These are phyloP conservation scores for Phataginus tricuspis DNA, from an alignment of 2,797 vertebrate genomes.

Conservation along the genomic window DNA sequence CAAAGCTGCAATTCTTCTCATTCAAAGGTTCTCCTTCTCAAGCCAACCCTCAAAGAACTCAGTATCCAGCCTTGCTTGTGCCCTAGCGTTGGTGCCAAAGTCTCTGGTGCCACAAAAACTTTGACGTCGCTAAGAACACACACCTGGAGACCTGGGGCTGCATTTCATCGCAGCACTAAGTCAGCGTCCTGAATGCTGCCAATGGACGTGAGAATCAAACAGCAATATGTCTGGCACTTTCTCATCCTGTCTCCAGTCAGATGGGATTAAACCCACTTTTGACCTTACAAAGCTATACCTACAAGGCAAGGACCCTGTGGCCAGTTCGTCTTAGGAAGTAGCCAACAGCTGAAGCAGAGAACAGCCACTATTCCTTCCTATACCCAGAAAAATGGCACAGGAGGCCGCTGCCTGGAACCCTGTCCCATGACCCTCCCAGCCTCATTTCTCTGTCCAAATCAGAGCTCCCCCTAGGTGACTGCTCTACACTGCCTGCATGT, in stretches of 20 bases:
- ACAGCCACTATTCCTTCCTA: background rate
- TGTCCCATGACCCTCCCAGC: rapidly evolving
- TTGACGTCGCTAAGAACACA: background rate
- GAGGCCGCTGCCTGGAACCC: background rate
- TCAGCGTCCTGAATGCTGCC: background rate
- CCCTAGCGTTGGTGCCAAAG: background rate
- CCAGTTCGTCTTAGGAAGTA: background rate
- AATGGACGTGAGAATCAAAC: background rate
- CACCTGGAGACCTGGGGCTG: background rate
- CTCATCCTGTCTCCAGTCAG: background rate
- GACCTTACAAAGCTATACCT: background rate
- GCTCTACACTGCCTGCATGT: background rate
- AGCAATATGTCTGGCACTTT: background rate
- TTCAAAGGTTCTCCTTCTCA: background rate
- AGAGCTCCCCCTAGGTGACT: background rate
- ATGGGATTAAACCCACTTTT: background rate
- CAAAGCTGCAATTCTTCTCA: background rate
- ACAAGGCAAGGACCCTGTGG: background rate
- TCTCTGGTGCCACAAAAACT: rapidly evolving
- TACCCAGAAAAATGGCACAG: background rate
- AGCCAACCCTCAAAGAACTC: background rate
- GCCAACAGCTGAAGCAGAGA: background rate
- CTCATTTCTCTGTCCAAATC: slow-evolving; percentile 12
- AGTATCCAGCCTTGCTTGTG: background rate
- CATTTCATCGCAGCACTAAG: rapidly evolving